Percentiles rank a stretch among this genome's conserved stretches.
These are phyloP conservation scores for Callimico goeldii DNA, from an alignment of 2,797 vertebrate genomes.

Conservation along the genomic window DNA sequence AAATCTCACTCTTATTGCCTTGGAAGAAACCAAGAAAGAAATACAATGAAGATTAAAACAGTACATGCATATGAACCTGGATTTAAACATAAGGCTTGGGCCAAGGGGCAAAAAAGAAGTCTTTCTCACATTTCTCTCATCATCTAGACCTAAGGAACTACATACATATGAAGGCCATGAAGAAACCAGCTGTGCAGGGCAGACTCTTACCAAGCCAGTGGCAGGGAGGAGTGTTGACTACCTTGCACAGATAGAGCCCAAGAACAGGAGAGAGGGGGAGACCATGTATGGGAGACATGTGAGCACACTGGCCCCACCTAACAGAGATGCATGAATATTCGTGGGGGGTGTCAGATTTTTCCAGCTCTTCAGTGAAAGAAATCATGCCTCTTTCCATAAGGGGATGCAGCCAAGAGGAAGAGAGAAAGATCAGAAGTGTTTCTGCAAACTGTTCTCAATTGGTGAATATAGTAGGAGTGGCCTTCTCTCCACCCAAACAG, in stretches of 20 bases:
- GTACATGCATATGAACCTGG: not conserved
- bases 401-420: not conserved
- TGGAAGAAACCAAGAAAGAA: not conserved
- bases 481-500: not conserved
- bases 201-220: not conserved
- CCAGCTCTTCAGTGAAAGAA: not conserved
- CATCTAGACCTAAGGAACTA: not conserved
- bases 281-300: not conserved
- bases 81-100: not conserved
- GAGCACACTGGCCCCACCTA: not conserved
- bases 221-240: no score
- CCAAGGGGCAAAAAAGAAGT: not conserved
- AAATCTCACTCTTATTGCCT: not conserved
- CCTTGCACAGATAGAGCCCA: no score
- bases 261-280: not conserved
- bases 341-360: not conserved
- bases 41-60: not conserved
- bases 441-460: not conserved
- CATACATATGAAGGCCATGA: not conserved
- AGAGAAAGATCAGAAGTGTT: not conserved
- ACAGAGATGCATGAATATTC: not conserved
- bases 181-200: not conserved
- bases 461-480: not conserved
- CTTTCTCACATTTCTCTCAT: not conserved
- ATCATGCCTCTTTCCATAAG: not conserved